Base-by-base conservation (phyloP, 2,888 invertebrate species). In the Xestia rhomboidea region DNA sequence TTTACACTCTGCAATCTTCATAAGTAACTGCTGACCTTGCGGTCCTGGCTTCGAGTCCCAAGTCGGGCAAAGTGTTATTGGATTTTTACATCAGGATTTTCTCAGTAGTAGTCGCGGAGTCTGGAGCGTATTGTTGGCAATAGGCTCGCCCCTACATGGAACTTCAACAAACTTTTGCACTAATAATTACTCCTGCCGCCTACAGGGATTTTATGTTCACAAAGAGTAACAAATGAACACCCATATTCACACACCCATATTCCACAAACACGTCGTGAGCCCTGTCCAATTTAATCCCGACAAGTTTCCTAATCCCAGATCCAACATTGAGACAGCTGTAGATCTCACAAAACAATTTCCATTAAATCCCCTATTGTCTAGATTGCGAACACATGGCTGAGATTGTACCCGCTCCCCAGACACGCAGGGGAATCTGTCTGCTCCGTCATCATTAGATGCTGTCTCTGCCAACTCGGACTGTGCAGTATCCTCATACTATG, bases 381-480 rank as follows among this genome's bases (percentile, higher is more conserved):
- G 88, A 69, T 79, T 18, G 38, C 69, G 30, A 68, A 64, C 34
- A 68, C 79, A 6, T 96, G 96, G 95, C 93, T 98, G 51, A 95
- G 97, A 85, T 96, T 98, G 75, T 96, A 97, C 87, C 98, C 98
- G 27, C 94, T 93, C 0, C 92, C 93, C 0, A 93, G 92, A 76
- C 88, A 91, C 68, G 93, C 94, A 15, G 95, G 93, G n/a, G 96
- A 97, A 82, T 89, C 95, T 0, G n/a, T 89, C 1, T 83, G 87
- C 49, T 95, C 95, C 2, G 85, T 94, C 21, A 79, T 97, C 67
- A 93, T 97, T 81, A 94, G 97, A 85, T 97, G 97, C 92, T 84
- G 97, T 27, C 90, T 97, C 69, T 97, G 97, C 82, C 97, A 97
- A 89, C 90, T 97, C 82, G 98, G 98, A 30, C 90, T 98, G 34